Evolutionary conservation across 2,888 invertebrate species (phyloP).

Genomic region (Lucinisca nassula): DNA sequence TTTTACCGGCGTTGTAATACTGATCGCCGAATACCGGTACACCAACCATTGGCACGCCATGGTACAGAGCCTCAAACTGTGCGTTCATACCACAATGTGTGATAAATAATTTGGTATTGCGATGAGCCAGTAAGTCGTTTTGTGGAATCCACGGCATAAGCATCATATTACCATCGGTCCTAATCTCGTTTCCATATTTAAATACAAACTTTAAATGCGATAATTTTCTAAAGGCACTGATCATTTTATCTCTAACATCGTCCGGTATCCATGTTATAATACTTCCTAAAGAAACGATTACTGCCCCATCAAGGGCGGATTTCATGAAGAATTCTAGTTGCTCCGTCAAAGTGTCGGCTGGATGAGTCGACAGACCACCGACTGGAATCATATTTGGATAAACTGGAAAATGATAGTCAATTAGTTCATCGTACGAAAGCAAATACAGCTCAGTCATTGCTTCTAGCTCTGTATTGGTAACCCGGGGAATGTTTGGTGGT

Average conservation of each 20-base stretch:
- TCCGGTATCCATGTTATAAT: conserved; percentile 45
- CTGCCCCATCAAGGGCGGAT: conserved; percentile 61
- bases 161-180: no score
- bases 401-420: no score
- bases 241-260: conserved; percentile 39
- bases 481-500: conserved; percentile 58
- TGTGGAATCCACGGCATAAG: no score
- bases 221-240: conserved; percentile 55
- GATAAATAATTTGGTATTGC: no score
- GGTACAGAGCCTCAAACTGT: no score
- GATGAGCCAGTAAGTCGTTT: no score
- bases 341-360: conserved; percentile 59
- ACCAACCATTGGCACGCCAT: conserved; percentile 77
- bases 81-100: no score
- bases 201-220: no score
- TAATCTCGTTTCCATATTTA: conserved; percentile 10
- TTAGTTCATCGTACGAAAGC: no score
- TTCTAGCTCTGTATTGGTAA: conserved; percentile 41
- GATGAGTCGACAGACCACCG: conserved; percentile 62
- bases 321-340: conserved; percentile 63
- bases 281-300: no score
- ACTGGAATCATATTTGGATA: no score
- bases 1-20: conserved; percentile 64
- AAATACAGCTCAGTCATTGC: conserved; percentile 57
- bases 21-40: conserved; percentile 75